phyloP scores from a whole-genome alignment of 2,797 vertebrate species.

The Eulemur mongoz region DNA sequence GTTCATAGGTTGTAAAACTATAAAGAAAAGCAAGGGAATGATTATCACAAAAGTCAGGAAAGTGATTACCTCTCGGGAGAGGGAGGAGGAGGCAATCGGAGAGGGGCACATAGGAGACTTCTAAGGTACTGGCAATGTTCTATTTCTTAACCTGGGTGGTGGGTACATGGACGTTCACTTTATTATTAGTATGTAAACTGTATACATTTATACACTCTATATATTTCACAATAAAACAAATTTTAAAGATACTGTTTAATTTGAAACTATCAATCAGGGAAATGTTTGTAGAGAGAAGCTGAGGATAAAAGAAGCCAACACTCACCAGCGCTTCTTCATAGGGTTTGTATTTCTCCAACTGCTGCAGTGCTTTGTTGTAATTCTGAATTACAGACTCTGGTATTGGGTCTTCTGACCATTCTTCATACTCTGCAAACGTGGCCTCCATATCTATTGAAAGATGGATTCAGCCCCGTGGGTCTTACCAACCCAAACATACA shows the following conservation, averaged over 20 bases:
- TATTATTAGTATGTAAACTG: conserved; percentile 40
- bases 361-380: conserved; percentile 92
- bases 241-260: neutral
- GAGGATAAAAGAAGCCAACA: neutral
- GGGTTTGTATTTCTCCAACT: conserved; percentile 91
- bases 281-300: rapidly evolving
- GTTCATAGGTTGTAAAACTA: neutral
- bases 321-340: conserved; percentile 94
- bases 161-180: conserved; percentile 51
- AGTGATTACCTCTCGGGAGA: conserved; percentile 64
- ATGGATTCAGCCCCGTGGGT: neutral
- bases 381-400: conserved; percentile 86
- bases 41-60: conserved; percentile 56
- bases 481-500: neutral
- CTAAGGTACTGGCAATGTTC: conserved; percentile 60
- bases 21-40: conserved; percentile 51
- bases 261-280: neutral
- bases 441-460: conserved; percentile 92
- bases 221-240: conserved; percentile 1
- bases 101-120: conserved; percentile 58
- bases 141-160: conserved; percentile 67
- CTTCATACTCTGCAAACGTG: conserved; percentile 94
- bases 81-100: conserved; percentile 62
- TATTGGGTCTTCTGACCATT: conserved; percentile 94
- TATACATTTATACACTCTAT: neutral